These are phyloP conservation scores for Oncopeltus fasciatus DNA, from an alignment of 1,140 invertebrate species.

Conservation along the genomic window DNA sequence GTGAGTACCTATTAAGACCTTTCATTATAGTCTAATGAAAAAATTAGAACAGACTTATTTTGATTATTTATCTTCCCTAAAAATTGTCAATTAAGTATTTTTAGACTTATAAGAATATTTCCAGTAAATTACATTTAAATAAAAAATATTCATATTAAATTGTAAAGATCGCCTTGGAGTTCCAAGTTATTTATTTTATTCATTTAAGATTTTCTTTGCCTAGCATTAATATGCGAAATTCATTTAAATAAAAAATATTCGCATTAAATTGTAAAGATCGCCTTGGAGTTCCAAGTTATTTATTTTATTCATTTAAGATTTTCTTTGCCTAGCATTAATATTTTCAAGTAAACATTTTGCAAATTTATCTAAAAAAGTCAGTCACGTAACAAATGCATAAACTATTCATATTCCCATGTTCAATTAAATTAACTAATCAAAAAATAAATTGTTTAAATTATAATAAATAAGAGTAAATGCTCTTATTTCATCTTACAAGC, in stretches of 20 bases:
- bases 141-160: neutral
- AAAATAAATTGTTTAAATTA: too few relatives aligned
- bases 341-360: too few relatives aligned
- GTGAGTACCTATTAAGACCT: neutral
- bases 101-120: neutral
- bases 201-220: too few relatives aligned
- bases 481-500: too few relatives aligned
- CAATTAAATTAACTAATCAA: too few relatives aligned
- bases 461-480: too few relatives aligned
- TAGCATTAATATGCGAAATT: too few relatives aligned
- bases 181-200: neutral
- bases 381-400: too few relatives aligned
- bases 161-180: neutral
- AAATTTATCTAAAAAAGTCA: too few relatives aligned
- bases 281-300: neutral
- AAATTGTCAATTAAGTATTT: neutral
- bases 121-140: neutral
- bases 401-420: too few relatives aligned
- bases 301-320: too few relatives aligned
- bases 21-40: neutral
- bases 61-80: neutral
- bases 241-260: neutral
- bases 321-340: too few relatives aligned
- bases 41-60: neutral
- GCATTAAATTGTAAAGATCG: neutral